Evolutionary conservation across 2,888 invertebrate species (phyloP), one percentile per base, ranked within the genome.

Genomic region (Dascillus cervinus): DNA sequence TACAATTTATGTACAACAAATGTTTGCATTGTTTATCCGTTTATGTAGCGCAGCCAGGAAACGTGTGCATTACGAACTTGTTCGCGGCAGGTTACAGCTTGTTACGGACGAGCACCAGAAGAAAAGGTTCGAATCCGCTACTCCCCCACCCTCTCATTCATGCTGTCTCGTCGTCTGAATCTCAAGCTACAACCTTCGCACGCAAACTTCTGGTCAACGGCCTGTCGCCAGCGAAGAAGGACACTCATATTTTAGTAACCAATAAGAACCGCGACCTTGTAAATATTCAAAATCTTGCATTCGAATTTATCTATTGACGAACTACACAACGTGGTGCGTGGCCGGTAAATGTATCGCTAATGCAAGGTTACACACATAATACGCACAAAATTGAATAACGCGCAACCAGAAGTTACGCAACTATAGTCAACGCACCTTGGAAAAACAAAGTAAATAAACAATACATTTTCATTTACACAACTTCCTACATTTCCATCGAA

Each of bases 191-290:
- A 35, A 35, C 44, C 40, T 41, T 46, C 43, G 46, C 31, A 39
- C 45, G 40, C 40, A 30, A 34, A 37, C 31, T 33, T 32, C 33
- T 32, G 53, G 19, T 32, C 32, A 53, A 50, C 60, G 61, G 62
- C 59, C 62, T 55, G 64, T 69, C 66, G 45, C 66, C 62, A 65
- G 38, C 36, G 29, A 22, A 37, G 39, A 43, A 43, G 43, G 41
- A 43, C 41, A 39, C 25, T 23, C 22, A 32, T 41, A 40, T 31
- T 39, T 33, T 33, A 35, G 37, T 37, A 29, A 32, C 37, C 41
- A 39, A 41, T 42, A 39, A 38, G 36, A 39, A 20, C 19, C 22
- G 24, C 38, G 41, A 39, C 44, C 44, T 44, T 44, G 41, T 22
- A 35, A 11, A 17, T 13, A 20, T 27, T 13, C 13, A 26, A 31